A percentile compares a stretch with the other conserved stretches of the same genome.
These are phyloP conservation scores for Malurus alboscapulatus DNA, from an alignment of 2,113 vertebrate genomes.

Conservation along the genomic window DNA sequence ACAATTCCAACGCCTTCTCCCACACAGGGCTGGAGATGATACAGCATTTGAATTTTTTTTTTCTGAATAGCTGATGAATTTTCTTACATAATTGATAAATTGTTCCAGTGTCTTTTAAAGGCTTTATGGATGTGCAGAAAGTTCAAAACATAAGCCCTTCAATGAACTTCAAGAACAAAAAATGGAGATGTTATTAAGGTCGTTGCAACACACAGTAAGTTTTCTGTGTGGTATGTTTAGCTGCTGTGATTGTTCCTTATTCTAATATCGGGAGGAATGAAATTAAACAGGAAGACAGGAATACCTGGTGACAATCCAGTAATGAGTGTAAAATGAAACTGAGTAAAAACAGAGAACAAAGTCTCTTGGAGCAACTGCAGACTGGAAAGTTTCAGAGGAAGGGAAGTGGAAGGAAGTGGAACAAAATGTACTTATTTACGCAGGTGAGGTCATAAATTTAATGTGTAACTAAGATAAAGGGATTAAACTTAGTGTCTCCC, in stretches of 20 bases:
- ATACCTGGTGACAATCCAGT: neutral
- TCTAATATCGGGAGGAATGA: neutral
- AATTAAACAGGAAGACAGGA: neutral
- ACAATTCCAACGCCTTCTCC: neutral
- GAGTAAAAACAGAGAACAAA: neutral
- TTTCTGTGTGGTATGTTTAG: neutral
- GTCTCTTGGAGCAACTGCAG: neutral
- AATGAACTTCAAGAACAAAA: neutral
- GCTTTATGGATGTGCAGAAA: neutral
- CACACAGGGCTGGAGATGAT: neutral
- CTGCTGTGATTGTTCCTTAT: neutral
- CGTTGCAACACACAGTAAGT: neutral
- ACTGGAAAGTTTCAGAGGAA: neutral
- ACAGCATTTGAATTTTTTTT: neutral
- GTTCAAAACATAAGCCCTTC: neutral
- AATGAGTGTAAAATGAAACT: neutral
- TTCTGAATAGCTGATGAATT: neutral
- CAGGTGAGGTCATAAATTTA: constrained; percentile 5
- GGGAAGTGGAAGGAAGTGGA: neutral
- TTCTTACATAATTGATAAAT: neutral
- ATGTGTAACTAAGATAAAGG: constrained; percentile 15
- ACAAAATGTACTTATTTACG: neutral
- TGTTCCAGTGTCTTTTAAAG: neutral
- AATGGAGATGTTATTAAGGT: neutral
- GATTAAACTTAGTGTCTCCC: neutral